Evolutionary conservation across 2,888 invertebrate species (phyloP).

Genomic region (Embidobia sp.): DNA sequence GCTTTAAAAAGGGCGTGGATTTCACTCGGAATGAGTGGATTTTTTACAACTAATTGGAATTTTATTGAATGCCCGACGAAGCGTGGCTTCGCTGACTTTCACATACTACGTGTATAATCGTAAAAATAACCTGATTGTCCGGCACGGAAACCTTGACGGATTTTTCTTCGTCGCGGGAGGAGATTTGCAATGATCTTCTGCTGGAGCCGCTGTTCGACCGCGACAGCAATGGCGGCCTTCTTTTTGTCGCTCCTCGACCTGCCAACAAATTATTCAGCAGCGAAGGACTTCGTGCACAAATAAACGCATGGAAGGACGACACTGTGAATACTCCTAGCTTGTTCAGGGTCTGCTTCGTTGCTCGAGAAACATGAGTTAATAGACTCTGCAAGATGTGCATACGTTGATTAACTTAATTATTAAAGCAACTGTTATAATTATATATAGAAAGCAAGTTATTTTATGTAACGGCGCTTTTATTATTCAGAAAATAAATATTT

Average conservation of each 20-base stretch:
- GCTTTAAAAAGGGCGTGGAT: conserved; percentile 3
- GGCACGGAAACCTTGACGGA: conserved; percentile 95
- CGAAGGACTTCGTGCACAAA: conserved; percentile 97
- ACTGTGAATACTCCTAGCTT: conserved; percentile 98
- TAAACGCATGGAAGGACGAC: conserved; percentile 98
- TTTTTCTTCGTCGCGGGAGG: conserved; percentile 93
- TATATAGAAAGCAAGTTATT: too few species aligned
- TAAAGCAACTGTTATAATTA: not conserved
- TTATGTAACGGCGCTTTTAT: too few species aligned
- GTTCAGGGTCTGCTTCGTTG: conserved; percentile 96
- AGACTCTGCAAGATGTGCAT: conserved; percentile 88
- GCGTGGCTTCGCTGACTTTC: conserved; percentile 31
- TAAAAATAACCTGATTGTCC: conserved; percentile 85
- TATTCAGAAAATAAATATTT: too few species aligned
- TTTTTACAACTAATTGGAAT: conserved; percentile 53
- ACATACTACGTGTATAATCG: conserved; percentile 28
- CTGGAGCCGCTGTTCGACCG: conserved; percentile 95
- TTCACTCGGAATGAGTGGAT: conserved; percentile 1
- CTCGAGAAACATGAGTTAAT: conserved; percentile 96
- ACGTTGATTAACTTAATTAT: conserved; percentile 19
- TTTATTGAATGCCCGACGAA: conserved; percentile 27
- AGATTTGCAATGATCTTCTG: conserved; percentile 93
- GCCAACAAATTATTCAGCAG: conserved; percentile 95
- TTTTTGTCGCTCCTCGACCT: conserved; percentile 94
- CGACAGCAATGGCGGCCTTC: conserved; percentile 93